These are phyloP conservation scores for Phallusia fumigata DNA, from an alignment of 23 tunicate genomes.

Conservation along the genomic window DNA sequence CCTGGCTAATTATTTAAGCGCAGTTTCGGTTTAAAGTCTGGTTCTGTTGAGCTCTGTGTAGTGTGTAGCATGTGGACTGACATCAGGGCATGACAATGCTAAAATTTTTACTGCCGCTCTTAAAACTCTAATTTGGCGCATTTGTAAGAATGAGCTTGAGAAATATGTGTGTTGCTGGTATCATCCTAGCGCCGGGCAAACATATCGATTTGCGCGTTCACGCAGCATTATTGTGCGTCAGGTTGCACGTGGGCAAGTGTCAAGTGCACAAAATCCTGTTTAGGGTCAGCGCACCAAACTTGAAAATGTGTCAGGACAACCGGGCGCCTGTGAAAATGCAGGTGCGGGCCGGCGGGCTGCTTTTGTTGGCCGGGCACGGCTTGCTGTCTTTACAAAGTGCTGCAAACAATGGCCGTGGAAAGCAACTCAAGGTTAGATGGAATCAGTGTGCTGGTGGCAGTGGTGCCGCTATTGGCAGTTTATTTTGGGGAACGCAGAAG, in stretches of 20 bases:
- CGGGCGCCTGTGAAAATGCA: constrained; percentile 18
- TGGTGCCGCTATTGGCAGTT: background rate
- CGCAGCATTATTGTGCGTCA: constrained; percentile 3
- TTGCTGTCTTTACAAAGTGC: constrained; percentile 9
- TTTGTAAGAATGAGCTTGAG: too few relatives aligned
- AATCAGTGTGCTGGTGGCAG: background rate
- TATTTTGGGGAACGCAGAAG: background rate
- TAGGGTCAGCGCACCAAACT: constrained; percentile 37
- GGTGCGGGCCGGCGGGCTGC: constrained; percentile 18
- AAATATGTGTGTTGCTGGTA: too few relatives aligned
- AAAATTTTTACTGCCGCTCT: too few relatives aligned
- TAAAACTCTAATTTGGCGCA: too few relatives aligned
- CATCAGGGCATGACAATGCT: too few relatives aligned
- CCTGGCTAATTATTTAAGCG: too few relatives aligned
- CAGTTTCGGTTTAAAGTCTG: too few relatives aligned
- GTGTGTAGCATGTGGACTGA: too few relatives aligned
- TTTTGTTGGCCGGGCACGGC: constrained; percentile 16
- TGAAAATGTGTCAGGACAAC: constrained; percentile 26
- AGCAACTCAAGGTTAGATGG: background rate
- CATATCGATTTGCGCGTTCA: background rate
- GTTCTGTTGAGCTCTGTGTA: too few relatives aligned
- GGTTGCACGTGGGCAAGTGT: constrained; percentile 26
- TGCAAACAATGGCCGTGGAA: constrained; percentile 1
- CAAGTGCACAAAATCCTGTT: constrained; percentile 49
- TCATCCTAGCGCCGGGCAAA: too few relatives aligned